A percentile compares a stretch with the other conserved stretches of the same genome.
These are phyloP conservation scores for Reticulitermes lucifugus DNA, from an alignment of 2,888 invertebrate genomes.

Conservation along the genomic window DNA sequence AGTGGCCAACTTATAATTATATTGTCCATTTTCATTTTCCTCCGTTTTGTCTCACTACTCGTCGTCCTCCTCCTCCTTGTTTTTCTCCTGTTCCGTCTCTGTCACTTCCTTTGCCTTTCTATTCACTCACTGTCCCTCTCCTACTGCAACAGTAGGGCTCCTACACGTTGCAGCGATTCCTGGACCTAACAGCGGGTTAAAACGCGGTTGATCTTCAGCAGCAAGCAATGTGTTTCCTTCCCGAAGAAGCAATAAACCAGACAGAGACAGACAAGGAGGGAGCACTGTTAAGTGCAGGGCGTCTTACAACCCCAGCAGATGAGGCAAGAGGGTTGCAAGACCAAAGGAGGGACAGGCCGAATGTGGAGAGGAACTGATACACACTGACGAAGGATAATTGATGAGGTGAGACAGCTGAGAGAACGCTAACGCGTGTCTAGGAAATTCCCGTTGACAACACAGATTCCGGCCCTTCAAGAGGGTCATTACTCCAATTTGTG, in stretches of 20 bases:
- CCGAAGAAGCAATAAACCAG: slow-evolving; percentile 7
- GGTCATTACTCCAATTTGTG: slow-evolving; percentile 8
- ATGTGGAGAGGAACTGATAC: neutral
- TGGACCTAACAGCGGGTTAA: neutral
- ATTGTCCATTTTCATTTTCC: too few species aligned
- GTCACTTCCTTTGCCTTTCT: too few species aligned
- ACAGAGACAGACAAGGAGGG: slow-evolving; percentile 5
- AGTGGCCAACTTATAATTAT: too few species aligned
- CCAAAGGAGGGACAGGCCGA: neutral
- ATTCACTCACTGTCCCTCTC: too few species aligned
- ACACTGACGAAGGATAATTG: slow-evolving; percentile 11
- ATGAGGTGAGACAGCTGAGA: slow-evolving; percentile 25
- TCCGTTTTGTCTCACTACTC: too few species aligned
- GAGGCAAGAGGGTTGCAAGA: neutral
- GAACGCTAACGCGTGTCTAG: neutral
- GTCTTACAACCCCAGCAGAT: neutral
- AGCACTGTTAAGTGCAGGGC: neutral
- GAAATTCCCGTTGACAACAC: slow-evolving; percentile 16
- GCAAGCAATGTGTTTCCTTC: neutral
- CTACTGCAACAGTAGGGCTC: too few species aligned
- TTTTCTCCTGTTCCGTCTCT: too few species aligned
- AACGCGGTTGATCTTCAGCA: neutral
- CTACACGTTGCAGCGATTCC: neutral
- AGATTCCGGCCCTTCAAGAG: neutral
- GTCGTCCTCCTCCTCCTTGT: too few species aligned